Conservation (phyloP, 2,113 vertebrate species). For the Prunella himalayana region DNA sequence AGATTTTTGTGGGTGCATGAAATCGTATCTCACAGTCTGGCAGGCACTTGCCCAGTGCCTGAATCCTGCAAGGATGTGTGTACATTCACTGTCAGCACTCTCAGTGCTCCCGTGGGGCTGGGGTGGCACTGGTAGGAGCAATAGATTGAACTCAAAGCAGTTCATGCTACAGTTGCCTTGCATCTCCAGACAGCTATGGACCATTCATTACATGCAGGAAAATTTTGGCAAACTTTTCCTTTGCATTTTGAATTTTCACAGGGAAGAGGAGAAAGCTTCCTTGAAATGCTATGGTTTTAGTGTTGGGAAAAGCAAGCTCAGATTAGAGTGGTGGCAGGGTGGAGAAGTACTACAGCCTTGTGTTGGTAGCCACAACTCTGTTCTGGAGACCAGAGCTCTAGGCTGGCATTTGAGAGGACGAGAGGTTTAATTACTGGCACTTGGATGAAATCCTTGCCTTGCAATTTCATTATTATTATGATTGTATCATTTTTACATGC, state of each 20-base stretch:
- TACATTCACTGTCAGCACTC: neutral
- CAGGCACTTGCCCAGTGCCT: fast-evolving
- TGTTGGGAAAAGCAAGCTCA: neutral
- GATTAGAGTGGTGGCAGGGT: neutral
- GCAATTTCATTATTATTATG: neutral
- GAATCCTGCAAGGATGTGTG: neutral
- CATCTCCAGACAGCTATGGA: neutral
- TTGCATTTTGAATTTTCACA: neutral
- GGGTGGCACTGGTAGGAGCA: neutral
- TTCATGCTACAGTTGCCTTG: neutral
- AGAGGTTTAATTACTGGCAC: neutral
- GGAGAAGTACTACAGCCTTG: too few relatives aligned
- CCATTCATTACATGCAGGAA: fast-evolving
- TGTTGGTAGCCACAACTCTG: neutral
- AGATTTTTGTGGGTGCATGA: neutral
- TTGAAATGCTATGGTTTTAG: neutral
- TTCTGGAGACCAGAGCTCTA: neutral
- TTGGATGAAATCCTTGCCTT: neutral
- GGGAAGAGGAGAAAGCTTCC: neutral
- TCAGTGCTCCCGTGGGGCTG: fast-evolving
- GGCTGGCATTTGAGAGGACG: fast-evolving
- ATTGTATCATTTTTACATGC: neutral
- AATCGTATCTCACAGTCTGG: fast-evolving
- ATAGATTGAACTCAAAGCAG: neutral
- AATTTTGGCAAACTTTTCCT: neutral